These are phyloP conservation scores for Battus philenor DNA, from an alignment of 1,140 invertebrate species.

Conservation along the genomic window DNA sequence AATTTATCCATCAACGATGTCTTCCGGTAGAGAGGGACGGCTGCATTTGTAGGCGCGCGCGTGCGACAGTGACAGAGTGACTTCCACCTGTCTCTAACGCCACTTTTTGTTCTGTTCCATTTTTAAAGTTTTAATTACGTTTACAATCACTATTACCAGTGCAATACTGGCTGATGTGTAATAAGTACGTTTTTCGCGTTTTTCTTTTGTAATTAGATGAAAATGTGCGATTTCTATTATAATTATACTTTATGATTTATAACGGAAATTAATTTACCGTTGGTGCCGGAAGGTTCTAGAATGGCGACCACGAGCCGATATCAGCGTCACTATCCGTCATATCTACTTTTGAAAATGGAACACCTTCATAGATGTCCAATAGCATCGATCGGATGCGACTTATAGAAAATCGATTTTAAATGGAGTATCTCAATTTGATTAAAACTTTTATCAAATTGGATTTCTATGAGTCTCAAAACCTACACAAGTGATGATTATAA, in stretches of 20 bases:
- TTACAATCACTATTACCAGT: slow-evolving; percentile 46
- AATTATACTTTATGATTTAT: slow-evolving; percentile 4
- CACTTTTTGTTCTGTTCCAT: slow-evolving; percentile 42
- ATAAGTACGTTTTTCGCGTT: slow-evolving; percentile 6
- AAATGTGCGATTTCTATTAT: slow-evolving; percentile 3
- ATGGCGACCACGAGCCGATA: no score
- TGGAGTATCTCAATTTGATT: no score
- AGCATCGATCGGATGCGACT: no score
- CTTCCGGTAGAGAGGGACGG: slow-evolving; percentile 51
- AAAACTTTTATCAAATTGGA: no score
- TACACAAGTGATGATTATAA: no score
- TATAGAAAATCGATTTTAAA: no score
- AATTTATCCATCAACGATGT: slow-evolving; percentile 47
- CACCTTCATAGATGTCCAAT: no score
- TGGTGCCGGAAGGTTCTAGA: no score
- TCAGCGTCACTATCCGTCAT: no score
- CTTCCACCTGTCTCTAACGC: slow-evolving; percentile 48
- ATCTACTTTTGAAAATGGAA: no score
- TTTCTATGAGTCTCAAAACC: no score
- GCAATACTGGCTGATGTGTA: slow-evolving; percentile 36
- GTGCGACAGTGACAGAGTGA: slow-evolving; percentile 29
- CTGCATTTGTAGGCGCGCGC: not conserved
- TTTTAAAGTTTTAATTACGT: slow-evolving; percentile 49
- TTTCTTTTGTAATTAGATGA: slow-evolving; percentile 8
- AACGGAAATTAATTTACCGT: no score